These are phyloP conservation scores for Aplodontia rufa DNA, from an alignment of 2,113 vertebrate species.

Conservation along the genomic window DNA sequence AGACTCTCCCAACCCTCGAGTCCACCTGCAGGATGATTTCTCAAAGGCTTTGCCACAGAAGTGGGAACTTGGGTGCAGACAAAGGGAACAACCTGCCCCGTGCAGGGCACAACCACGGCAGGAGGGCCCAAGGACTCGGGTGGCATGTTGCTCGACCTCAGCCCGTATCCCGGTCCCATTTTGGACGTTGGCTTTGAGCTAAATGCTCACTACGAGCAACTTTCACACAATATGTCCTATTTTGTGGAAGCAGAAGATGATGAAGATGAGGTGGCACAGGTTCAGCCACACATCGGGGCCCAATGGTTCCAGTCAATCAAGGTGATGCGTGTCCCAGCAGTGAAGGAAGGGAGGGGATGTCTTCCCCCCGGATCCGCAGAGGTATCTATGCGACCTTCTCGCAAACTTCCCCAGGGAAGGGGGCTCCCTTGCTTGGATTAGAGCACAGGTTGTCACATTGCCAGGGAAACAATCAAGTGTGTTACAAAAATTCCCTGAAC, in stretches of 20 bases:
- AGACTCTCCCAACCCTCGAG: not conserved
- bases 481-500: not conserved
- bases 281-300: not conserved
- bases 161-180: no score
- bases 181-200: not conserved
- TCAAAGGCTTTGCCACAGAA: not conserved
- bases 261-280: not conserved
- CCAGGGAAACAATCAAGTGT: not conserved
- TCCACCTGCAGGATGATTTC: not conserved
- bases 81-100: not conserved
- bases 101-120: accelerated
- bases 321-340: not conserved
- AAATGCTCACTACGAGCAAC: not conserved
- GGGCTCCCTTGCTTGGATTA: not conserved
- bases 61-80: not conserved
- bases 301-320: not conserved
- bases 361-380: not conserved
- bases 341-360: not conserved
- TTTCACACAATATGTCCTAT: not conserved
- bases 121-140: not conserved
- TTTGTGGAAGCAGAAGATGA: not conserved
- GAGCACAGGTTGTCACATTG: not conserved
- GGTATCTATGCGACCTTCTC: not conserved
- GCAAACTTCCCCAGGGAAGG: not conserved
- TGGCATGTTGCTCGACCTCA: not conserved